Conservation (phyloP, 2,888 invertebrate species). For the Ditylenchus weischeri region DNA sequence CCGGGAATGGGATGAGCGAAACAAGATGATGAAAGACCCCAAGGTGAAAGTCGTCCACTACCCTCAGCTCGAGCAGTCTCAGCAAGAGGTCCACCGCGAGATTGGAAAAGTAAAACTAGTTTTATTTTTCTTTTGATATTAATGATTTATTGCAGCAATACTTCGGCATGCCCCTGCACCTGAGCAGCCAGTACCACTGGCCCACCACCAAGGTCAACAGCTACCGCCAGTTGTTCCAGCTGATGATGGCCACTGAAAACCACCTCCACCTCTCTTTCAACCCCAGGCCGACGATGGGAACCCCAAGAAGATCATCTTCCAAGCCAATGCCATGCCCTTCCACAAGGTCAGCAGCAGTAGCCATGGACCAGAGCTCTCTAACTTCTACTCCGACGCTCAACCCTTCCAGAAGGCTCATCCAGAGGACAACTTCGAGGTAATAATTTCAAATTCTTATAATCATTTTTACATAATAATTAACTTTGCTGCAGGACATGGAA, state of each 20-base stretch:
- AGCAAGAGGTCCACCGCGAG: constrained; percentile 22
- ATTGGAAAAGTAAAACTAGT: constrained; percentile 1
- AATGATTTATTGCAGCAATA: constrained; percentile 3
- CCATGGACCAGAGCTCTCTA: constrained; percentile 18
- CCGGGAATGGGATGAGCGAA: constrained; percentile 13
- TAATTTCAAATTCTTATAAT: not conserved
- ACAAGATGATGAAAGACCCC: constrained; percentile 16
- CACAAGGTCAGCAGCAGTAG: constrained; percentile 12
- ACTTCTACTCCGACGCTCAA: constrained; percentile 32
- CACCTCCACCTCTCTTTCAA: constrained; percentile 36
- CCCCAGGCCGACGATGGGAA: constrained; percentile 22
- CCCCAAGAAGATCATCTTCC: constrained; percentile 28
- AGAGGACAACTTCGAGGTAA: not conserved
- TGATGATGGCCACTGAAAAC: constrained; percentile 41
- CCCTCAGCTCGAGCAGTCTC: constrained; percentile 28
- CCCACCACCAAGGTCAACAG: constrained; percentile 5
- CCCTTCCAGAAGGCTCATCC: constrained; percentile 15
- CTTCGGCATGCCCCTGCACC: constrained; percentile 28
- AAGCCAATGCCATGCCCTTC: constrained; percentile 21
- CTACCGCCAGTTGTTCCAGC: constrained; percentile 18
- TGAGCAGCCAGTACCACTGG: constrained; percentile 36
- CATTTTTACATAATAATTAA: not conserved
- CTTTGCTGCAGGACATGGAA: constrained; percentile 4
- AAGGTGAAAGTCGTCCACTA: constrained; percentile 28
- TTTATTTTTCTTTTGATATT: no score